A percentile compares a stretch with the other conserved stretches of the same genome.
phyloP scores from a whole-genome alignment of 2,797 vertebrate genomes.

The Pseudochromis fuscus region DNA sequence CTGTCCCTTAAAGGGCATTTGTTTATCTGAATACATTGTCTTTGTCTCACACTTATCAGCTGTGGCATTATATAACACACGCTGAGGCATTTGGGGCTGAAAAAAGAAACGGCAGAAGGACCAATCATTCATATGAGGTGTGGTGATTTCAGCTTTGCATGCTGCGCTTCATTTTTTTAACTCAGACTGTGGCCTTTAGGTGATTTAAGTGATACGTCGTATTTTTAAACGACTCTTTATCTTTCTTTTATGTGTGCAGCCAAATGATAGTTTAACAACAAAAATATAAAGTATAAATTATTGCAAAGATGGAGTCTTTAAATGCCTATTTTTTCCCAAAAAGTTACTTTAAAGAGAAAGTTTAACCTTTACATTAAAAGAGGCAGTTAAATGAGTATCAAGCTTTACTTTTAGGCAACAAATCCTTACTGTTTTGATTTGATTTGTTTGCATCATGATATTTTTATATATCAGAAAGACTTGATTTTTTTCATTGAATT shows the following conservation, averaged over 20 bases:
- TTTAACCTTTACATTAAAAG: too few species aligned
- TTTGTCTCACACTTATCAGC: slow-evolving; percentile 79
- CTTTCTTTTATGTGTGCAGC: neutral
- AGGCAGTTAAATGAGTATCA: too few species aligned
- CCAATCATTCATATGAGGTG: neutral
- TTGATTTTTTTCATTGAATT: too few species aligned
- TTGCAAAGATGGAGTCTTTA: neutral
- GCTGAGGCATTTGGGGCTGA: slow-evolving; percentile 13
- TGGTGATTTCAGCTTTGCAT: neutral
- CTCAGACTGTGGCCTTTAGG: neutral
- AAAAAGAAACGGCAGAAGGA: neutral
- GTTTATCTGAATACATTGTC: slow-evolving; percentile 84
- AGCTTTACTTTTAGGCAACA: too few species aligned
- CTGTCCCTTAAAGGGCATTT: slow-evolving; percentile 77
- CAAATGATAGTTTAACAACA: neutral
- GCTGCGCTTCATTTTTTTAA: neutral
- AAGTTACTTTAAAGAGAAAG: too few species aligned
- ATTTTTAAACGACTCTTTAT: neutral
- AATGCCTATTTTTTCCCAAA: too few species aligned
- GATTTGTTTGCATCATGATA: too few species aligned
- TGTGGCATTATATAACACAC: slow-evolving; percentile 60
- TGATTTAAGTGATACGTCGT: neutral
- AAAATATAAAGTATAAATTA: too few species aligned
- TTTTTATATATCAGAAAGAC: too few species aligned
- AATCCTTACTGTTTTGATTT: too few species aligned